phyloP scores from a whole-genome alignment of 2,888 invertebrate genomes.

The Cyrtodaria siliqua region DNA sequence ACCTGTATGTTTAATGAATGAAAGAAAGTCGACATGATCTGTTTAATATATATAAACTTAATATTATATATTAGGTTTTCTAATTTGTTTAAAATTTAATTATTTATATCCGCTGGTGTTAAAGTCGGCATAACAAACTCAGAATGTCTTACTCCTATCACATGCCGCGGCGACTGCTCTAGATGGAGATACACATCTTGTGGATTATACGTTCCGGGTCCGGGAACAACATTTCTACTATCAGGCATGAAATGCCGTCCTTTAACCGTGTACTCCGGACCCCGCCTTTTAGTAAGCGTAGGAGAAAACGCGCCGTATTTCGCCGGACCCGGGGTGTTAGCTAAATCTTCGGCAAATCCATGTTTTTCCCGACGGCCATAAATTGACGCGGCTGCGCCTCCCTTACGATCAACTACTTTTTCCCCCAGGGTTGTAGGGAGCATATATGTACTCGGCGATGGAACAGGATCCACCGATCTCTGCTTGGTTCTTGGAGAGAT shows the following conservation, averaged over 20 bases:
- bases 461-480: constrained; percentile 61
- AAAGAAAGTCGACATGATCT: too few relatives aligned
- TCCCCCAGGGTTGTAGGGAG: constrained; percentile 70
- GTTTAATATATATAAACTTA: too few relatives aligned
- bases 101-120: constrained; percentile 66
- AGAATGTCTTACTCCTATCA: constrained; percentile 76
- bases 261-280: constrained; percentile 69
- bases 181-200: constrained; percentile 61
- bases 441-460: constrained; percentile 71
- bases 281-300: constrained; percentile 49
- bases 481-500: constrained; percentile 66
- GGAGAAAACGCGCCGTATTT: constrained; percentile 63
- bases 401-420: constrained; percentile 63
- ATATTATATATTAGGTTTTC: too few relatives aligned
- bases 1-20: too few relatives aligned
- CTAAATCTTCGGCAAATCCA: constrained; percentile 71
- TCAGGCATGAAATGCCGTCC: constrained; percentile 48
- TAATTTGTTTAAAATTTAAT: too few relatives aligned
- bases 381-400: constrained; percentile 59
- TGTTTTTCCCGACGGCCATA: constrained; percentile 56
- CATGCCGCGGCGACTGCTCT: constrained; percentile 68
- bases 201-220: constrained; percentile 75
- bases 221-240: constrained; percentile 69
- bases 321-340: constrained; percentile 75
- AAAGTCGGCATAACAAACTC: constrained; percentile 72